phyloP scores from a whole-genome alignment of 2,888 invertebrate genomes.

The Pteria penguin region DNA sequence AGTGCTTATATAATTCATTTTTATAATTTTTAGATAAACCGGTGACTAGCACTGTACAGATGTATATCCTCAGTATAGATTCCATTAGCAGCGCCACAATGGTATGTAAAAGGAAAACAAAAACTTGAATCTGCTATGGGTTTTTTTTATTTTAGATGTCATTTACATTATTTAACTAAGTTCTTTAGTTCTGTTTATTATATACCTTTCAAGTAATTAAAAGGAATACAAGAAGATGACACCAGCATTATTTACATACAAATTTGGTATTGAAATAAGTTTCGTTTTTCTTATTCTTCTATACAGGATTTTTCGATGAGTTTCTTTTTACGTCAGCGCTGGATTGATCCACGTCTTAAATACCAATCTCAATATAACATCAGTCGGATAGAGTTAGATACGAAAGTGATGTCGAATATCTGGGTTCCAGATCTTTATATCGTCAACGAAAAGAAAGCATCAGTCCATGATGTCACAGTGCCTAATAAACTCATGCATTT shows the following conservation, averaged over 20 bases:
- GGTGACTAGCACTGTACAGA: not conserved
- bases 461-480: constrained; percentile 70
- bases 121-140: too few species aligned
- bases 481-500: constrained; percentile 73
- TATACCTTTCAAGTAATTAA: too few species aligned
- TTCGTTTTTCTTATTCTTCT: too few species aligned
- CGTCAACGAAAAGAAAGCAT: constrained; percentile 70
- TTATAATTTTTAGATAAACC: not conserved
- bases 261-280: too few species aligned
- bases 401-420: constrained; percentile 62
- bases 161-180: too few species aligned
- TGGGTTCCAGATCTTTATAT: constrained; percentile 76
- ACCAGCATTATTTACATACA: too few species aligned
- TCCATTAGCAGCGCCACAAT: not conserved
- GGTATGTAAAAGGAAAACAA: too few species aligned
- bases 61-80: not conserved
- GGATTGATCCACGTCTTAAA: constrained; percentile 61
- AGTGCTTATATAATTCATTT: too few species aligned
- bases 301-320: constrained; percentile 66
- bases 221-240: too few species aligned
- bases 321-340: constrained; percentile 63
- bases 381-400: constrained; percentile 67
- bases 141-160: too few species aligned
- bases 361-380: constrained; percentile 51
- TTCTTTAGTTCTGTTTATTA: too few species aligned